Conservation (phyloP, 1,140 invertebrate genomes). For the Ganaspis sp. region DNA sequence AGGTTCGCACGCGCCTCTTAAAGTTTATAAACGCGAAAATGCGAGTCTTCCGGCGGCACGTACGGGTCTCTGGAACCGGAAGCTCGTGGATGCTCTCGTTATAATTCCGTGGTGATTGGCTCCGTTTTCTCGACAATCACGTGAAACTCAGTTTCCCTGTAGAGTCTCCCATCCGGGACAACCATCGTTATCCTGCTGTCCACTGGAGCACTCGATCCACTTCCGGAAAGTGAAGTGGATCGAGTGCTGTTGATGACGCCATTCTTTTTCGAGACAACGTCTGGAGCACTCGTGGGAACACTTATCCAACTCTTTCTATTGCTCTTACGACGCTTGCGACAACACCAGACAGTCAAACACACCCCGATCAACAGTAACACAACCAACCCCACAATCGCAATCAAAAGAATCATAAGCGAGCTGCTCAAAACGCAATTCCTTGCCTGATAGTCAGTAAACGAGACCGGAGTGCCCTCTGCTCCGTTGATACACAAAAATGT, state of each 20-base stretch:
- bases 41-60: slow-evolving; percentile 52
- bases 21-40: slow-evolving; percentile 70
- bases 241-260: slow-evolving; percentile 67
- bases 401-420: slow-evolving; percentile 62
- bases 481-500: slow-evolving; percentile 65
- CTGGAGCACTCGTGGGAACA: slow-evolving; percentile 72
- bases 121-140: slow-evolving; percentile 89
- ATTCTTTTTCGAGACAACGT: slow-evolving; percentile 71
- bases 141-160: slow-evolving; percentile 89
- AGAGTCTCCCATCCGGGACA: slow-evolving; percentile 86
- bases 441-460: slow-evolving; percentile 64
- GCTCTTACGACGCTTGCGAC: slow-evolving; percentile 57
- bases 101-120: slow-evolving; percentile 86
- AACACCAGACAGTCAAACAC: slow-evolving; percentile 64
- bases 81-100: slow-evolving; percentile 69
- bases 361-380: slow-evolving; percentile 48
- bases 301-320: slow-evolving; percentile 72
- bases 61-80: slow-evolving; percentile 58
- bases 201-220: slow-evolving; percentile 56
- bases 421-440: slow-evolving; percentile 62
- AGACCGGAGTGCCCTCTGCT: slow-evolving; percentile 46
- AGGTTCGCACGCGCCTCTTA: slow-evolving; percentile 47
- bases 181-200: slow-evolving; percentile 80
- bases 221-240: too few species aligned
- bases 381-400: slow-evolving; percentile 56